Conservation (phyloP, 2,797 vertebrate genomes). For the Macropus fuliginosus region DNA sequence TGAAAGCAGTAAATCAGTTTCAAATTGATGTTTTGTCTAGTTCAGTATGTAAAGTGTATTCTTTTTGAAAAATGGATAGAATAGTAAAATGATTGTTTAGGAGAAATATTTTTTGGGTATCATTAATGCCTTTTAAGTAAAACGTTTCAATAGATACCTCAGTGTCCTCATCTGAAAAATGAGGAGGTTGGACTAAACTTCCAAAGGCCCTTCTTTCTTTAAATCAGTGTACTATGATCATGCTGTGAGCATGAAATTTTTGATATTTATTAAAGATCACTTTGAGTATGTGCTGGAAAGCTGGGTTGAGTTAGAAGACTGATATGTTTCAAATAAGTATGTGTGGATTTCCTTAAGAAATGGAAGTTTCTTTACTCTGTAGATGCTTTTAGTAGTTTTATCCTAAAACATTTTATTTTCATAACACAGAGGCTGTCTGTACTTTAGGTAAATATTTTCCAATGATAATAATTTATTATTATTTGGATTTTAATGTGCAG, state of each 20-base stretch:
- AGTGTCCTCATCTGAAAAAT: background rate
- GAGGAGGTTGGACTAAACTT: background rate
- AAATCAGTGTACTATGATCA: background rate
- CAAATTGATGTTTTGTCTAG: constrained; percentile 72
- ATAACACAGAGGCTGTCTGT: background rate
- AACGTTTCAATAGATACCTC: background rate
- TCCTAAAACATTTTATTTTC: background rate
- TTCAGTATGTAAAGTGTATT: constrained; percentile 29
- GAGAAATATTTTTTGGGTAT: constrained; percentile 41
- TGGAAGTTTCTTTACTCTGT: background rate
- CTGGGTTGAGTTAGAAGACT: constrained; percentile 15
- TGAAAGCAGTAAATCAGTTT: constrained; percentile 78
- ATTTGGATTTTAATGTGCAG: constrained; percentile 19
- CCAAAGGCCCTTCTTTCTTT: background rate
- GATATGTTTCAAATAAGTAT: constrained; percentile 8
- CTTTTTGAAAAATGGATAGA: constrained; percentile 65
- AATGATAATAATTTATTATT: background rate
- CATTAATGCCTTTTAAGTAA: constrained; percentile 38
- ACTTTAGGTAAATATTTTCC: background rate
- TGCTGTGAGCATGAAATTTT: background rate
- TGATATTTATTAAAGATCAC: background rate
- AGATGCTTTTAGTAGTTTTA: background rate
- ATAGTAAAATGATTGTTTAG: constrained; percentile 55
- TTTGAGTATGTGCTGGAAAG: background rate
- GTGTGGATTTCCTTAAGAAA: background rate